Conservation (phyloP, 2,888 invertebrate genomes). For the Camptogramma bilineatum region DNA sequence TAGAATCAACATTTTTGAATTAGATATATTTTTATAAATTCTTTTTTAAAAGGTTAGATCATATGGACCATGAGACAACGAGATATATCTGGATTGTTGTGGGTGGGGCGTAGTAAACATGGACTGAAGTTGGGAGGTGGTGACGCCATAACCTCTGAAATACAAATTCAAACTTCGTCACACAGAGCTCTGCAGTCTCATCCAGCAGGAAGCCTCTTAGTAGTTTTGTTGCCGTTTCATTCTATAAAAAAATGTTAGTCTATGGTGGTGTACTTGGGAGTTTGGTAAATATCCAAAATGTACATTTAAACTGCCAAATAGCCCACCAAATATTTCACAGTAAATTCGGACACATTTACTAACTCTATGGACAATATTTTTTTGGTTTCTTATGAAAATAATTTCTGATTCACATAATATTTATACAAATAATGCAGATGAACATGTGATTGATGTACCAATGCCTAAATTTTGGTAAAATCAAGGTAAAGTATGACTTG, state of each 20-base stretch:
- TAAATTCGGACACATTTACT: background rate
- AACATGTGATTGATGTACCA: too few relatives aligned
- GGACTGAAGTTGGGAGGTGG: conserved; percentile 77
- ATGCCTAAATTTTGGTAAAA: too few relatives aligned
- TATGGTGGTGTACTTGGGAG: conserved; percentile 14
- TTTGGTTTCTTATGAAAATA: too few relatives aligned
- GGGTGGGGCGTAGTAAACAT: conserved; percentile 82
- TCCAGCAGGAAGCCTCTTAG: conserved; percentile 68
- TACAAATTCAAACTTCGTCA: conserved; percentile 80
- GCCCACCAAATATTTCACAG: conserved; percentile 6
- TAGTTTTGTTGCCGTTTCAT: conserved; percentile 76
- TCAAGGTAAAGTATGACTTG: too few relatives aligned
- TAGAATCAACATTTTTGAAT: conserved; percentile 79
- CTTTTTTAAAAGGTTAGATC: conserved; percentile 72
- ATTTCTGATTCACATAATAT: too few relatives aligned
- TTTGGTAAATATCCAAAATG: background rate
- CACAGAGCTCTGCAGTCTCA: conserved; percentile 61
- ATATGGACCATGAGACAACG: conserved; percentile 88
- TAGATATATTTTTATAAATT: conserved; percentile 51
- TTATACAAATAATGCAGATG: too few relatives aligned
- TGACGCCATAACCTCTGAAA: conserved; percentile 85
- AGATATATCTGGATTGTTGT: conserved; percentile 87
- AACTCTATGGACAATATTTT: background rate
- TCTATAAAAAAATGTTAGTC: conserved; percentile 21
- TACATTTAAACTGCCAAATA: conserved; percentile 12